phyloP scores from a whole-genome alignment of 2,113 vertebrate genomes.

The Phylloscopus trochiloides region DNA sequence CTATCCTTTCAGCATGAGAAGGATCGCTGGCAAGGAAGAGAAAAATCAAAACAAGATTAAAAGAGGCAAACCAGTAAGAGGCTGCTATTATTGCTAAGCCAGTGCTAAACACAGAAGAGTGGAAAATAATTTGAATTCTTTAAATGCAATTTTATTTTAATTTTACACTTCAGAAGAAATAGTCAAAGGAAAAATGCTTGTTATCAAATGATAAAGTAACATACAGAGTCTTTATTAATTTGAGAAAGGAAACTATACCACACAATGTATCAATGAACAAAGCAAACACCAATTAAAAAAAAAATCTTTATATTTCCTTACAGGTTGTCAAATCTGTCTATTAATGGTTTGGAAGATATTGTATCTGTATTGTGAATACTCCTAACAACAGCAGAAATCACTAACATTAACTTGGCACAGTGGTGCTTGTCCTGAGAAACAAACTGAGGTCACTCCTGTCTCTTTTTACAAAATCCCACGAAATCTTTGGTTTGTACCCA shows the following conservation, averaged over 20 bases:
- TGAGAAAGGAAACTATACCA: neutral
- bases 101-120: neutral
- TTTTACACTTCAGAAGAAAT: neutral
- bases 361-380: neutral
- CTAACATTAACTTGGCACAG: neutral
- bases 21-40: neutral
- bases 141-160: neutral
- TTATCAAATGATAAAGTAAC: neutral
- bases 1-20: slow-evolving; percentile 27
- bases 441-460: neutral
- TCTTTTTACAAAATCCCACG: neutral
- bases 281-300: neutral
- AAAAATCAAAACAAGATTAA: neutral
- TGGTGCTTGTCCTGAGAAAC: neutral
- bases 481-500: neutral
- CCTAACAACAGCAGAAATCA: neutral
- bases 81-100: neutral
- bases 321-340: neutral
- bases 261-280: neutral
- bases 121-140: slow-evolving; percentile 5
- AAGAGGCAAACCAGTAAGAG: neutral
- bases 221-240: neutral
- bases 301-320: neutral
- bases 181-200: neutral
- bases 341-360: neutral